A percentile compares a stretch with the other conserved stretches of the same genome.
These are phyloP conservation scores for Muscicapa adusta DNA, from an alignment of 2,113 vertebrate species.

Conservation along the genomic window DNA sequence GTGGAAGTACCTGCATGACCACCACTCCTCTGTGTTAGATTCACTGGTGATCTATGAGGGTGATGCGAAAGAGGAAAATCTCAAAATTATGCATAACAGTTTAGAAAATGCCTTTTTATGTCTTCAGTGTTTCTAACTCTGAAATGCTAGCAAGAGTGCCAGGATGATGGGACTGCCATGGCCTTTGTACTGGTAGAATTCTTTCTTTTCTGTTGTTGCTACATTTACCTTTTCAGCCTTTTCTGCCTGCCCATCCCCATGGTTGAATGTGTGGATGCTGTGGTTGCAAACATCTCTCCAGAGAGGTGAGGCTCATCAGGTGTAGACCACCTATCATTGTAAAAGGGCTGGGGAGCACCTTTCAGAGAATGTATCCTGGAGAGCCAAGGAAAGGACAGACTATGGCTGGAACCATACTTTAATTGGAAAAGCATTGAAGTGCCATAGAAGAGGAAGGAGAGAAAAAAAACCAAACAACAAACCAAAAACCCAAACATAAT, in stretches of 20 bases:
- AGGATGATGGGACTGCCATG: background rate
- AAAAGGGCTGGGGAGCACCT: background rate
- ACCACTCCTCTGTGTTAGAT: background rate
- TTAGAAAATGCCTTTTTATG: background rate
- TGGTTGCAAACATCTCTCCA: background rate
- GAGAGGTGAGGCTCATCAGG: background rate
- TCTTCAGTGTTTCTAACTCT: background rate
- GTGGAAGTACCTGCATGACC: background rate
- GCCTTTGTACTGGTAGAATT: background rate
- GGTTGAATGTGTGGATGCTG: background rate
- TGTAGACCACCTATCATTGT: background rate
- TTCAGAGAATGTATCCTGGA: background rate
- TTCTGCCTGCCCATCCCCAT: background rate
- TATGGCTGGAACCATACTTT: background rate
- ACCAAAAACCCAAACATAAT: background rate
- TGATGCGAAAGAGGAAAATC: background rate
- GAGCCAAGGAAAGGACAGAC: background rate
- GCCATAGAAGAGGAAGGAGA: background rate
- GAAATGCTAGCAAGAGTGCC: background rate
- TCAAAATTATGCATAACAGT: background rate
- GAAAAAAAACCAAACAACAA: fast-evolving
- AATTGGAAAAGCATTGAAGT: background rate
- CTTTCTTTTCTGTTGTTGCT: background rate
- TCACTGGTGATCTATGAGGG: background rate
- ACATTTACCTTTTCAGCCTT: background rate